Percentiles rank a stretch among this genome's conserved stretches.
Evolutionary conservation across 1,140 invertebrate genomes (phyloP).

Genomic region (Scaptomyza montana): DNA sequence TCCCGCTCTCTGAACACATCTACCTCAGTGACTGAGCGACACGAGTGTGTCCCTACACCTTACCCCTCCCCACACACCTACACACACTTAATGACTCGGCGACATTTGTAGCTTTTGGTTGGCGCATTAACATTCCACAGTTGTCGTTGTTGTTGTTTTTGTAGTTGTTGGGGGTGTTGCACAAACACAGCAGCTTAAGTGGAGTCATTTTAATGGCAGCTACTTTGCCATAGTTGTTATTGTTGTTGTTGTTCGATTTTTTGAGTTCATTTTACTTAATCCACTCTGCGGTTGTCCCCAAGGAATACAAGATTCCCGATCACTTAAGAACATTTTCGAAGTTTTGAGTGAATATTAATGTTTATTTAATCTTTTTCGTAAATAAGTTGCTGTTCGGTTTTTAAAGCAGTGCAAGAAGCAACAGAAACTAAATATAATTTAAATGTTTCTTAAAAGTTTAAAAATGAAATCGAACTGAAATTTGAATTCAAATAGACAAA

Average conservation of each 20-base stretch:
- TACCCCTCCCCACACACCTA: constrained; percentile 1
- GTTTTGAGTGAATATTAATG: constrained; percentile 60
- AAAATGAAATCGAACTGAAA: constrained; percentile 1
- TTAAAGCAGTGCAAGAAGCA: neutral
- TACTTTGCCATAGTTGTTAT: constrained; percentile 26
- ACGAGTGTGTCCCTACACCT: constrained; percentile 19
- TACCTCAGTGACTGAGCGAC: constrained; percentile 29
- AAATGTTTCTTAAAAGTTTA: neutral
- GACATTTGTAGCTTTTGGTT: constrained; percentile 62
- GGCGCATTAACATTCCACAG: constrained; percentile 73
- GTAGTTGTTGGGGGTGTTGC: constrained; percentile 54
- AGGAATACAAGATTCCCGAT: constrained; percentile 28
- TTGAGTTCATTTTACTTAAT: constrained; percentile 31
- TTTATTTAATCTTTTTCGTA: constrained; percentile 39
- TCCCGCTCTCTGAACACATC: neutral
- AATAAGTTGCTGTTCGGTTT: constrained; percentile 17
- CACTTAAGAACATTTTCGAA: constrained; percentile 24
- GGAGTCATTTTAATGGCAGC: constrained; percentile 37
- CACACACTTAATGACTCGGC: constrained; percentile 63
- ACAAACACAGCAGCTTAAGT: constrained; percentile 61
- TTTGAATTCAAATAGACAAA: neutral
- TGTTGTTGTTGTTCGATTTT: constrained; percentile 4
- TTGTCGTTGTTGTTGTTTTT: constrained; percentile 6
- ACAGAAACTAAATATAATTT: neutral
- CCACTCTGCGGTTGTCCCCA: constrained; percentile 34